Evolutionary conservation across 2,113 vertebrate genomes (phyloP).

Genomic region (Dromaius novaehollandiae): DNA sequence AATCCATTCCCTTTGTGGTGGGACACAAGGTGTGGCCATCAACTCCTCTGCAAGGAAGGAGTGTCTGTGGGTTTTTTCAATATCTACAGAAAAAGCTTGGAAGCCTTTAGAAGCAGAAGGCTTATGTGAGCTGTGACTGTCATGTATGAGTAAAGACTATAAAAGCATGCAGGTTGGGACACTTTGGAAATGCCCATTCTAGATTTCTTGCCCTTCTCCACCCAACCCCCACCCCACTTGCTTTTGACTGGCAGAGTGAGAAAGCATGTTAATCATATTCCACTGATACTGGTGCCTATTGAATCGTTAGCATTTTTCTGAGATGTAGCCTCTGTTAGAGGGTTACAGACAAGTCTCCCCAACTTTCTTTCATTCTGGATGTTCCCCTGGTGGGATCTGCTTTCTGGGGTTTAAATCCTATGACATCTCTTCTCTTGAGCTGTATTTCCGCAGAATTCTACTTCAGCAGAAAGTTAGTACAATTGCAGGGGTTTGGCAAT

Average conservation of each 20-base stretch:
- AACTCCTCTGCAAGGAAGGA: not conserved
- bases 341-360: not conserved
- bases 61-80: not conserved
- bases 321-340: not conserved
- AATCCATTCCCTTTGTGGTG: not conserved
- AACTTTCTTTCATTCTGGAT: not conserved
- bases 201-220: not conserved
- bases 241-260: not conserved
- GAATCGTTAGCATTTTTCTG: not conserved
- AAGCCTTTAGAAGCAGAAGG: not conserved
- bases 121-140: not conserved
- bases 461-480: not conserved
- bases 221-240: not conserved
- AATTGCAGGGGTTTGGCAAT: slow-evolving; percentile 23
- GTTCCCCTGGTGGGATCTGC: not conserved
- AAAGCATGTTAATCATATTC: not conserved
- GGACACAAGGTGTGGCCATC: not conserved
- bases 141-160: not conserved
- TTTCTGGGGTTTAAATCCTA: not conserved
- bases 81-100: not conserved
- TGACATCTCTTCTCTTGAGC: not conserved
- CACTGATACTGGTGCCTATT: not conserved
- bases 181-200: not conserved
- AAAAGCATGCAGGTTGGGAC: not conserved
- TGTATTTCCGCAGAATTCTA: not conserved